Percentiles rank a stretch among this genome's conserved stretches.
These are phyloP conservation scores for Thamnophis sirtalis DNA, from an alignment of 2,113 vertebrate species.

Conservation along the genomic window DNA sequence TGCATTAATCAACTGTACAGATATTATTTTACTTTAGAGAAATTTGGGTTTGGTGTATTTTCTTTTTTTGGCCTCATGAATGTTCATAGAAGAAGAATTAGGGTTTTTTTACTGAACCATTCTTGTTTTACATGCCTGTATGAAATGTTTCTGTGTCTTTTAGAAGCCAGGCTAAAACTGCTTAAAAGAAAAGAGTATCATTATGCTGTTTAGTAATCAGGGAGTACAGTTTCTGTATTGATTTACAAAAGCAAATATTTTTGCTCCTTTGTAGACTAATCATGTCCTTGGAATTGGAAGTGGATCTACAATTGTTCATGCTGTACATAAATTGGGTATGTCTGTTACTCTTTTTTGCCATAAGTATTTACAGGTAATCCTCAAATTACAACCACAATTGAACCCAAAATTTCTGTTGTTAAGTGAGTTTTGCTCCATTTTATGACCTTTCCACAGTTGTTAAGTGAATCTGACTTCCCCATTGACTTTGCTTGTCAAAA, in stretches of 20 bases:
- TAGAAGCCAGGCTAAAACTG: background rate
- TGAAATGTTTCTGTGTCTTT: background rate
- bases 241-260: background rate
- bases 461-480: no score
- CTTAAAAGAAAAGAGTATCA: background rate
- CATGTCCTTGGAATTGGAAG: slow-evolving; percentile 95
- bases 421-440: no score
- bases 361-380: background rate
- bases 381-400: no score
- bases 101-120: background rate
- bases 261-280: slow-evolving; percentile 79
- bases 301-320: slow-evolving; percentile 93
- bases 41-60: background rate
- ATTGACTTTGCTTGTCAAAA: no score
- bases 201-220: background rate
- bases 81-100: background rate
- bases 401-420: no score
- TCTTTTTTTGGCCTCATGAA: background rate
- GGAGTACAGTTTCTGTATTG: background rate
- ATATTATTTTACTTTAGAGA: background rate
- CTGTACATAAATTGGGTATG: slow-evolving; percentile 89
- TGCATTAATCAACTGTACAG: background rate
- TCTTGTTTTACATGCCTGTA: background rate
- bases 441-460: no score
- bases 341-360: background rate